These are phyloP conservation scores for Enteromius paludinosus DNA, from an alignment of 2,797 vertebrate genomes.

Conservation along the genomic window DNA sequence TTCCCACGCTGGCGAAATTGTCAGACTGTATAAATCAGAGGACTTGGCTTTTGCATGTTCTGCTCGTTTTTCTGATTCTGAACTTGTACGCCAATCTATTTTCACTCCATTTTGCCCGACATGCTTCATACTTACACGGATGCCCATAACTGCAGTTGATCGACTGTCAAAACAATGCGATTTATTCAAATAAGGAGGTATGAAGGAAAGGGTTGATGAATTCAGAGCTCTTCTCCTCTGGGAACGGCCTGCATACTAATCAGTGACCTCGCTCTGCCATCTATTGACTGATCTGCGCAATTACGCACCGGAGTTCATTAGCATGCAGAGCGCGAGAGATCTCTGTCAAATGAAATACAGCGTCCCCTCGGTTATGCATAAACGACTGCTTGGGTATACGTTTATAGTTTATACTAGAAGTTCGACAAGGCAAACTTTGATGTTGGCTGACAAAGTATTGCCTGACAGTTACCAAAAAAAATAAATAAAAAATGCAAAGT, in stretches of 20 bases:
- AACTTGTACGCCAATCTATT: background rate
- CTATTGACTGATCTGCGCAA: constrained; percentile 74
- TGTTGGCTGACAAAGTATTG: background rate
- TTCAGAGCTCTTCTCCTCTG: constrained; percentile 18
- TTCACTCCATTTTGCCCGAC: background rate
- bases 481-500: background rate
- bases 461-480: background rate
- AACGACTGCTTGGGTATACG: background rate
- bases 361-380: background rate
- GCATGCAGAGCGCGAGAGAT: constrained; percentile 15
- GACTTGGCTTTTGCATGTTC: background rate
- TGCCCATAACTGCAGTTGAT: constrained; percentile 22
- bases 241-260: constrained; percentile 66
- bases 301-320: constrained; percentile 54
- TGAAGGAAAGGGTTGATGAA: constrained; percentile 36
- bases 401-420: constrained; percentile 16
- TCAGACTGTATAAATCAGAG: constrained; percentile 10
- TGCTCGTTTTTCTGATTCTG: background rate
- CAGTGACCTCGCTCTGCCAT: constrained; percentile 75
- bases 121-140: background rate
- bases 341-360: constrained; percentile 19
- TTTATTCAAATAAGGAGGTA: constrained; percentile 36
- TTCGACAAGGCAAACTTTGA: constrained; percentile 10
- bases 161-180: constrained; percentile 42
- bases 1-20: constrained; percentile 9